Evolutionary conservation across 2,113 vertebrate species (phyloP).

Genomic region (Alaudala cheleensis): DNA sequence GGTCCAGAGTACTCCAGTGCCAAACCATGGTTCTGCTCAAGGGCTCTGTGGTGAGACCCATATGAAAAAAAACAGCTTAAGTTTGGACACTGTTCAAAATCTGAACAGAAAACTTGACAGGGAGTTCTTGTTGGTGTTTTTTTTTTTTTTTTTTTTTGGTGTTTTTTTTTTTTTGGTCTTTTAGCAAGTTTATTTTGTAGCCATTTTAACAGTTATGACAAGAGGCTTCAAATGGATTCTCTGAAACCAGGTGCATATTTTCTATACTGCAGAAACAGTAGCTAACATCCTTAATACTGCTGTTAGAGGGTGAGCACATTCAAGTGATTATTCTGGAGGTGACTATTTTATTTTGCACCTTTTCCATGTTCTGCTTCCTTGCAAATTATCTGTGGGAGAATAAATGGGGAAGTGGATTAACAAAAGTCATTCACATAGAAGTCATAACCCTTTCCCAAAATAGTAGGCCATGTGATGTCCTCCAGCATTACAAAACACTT

Average conservation of each 20-base stretch:
- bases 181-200: not conserved
- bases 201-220: not conserved
- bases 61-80: not conserved
- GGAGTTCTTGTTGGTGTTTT: not conserved
- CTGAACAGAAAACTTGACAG: not conserved
- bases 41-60: rapidly evolving
- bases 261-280: not conserved
- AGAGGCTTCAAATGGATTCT: not conserved
- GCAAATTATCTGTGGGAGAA: not conserved
- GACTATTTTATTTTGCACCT: not conserved
- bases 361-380: not conserved
- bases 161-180: not conserved
- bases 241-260: not conserved
- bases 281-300: not conserved
- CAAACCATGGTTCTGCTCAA: rapidly evolving
- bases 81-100: not conserved
- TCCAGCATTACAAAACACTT: not conserved
- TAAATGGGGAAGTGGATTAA: not conserved
- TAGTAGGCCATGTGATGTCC: not conserved
- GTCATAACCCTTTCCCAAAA: not conserved
- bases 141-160: no score
- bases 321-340: not conserved
- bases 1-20: not conserved
- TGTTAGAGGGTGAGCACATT: not conserved
- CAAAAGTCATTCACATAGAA: not conserved